phyloP scores from a whole-genome alignment of 1,140 invertebrate species.

The Bombus polaris region DNA sequence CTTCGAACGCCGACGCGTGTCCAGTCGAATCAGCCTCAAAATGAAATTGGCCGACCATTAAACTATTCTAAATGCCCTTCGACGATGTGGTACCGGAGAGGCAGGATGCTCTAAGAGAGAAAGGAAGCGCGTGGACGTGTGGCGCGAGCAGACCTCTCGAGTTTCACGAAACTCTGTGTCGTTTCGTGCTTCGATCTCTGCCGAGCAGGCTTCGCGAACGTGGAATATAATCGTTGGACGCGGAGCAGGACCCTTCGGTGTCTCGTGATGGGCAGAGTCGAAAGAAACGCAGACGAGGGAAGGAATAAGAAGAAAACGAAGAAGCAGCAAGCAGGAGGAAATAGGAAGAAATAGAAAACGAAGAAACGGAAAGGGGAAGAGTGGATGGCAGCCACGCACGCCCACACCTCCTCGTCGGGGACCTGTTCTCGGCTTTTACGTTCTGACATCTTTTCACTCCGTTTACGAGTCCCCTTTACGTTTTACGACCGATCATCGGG shows the following conservation, averaged over 20 bases:
- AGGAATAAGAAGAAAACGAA: not conserved
- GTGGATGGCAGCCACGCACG: slow-evolving; percentile 63
- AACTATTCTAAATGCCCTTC: slow-evolving; percentile 25
- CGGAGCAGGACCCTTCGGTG: too few species aligned
- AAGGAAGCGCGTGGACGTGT: not conserved
- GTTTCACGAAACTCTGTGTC: slow-evolving; percentile 21
- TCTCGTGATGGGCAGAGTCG: too few species aligned
- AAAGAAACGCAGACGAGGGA: not conserved
- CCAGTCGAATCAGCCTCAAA: slow-evolving; percentile 27
- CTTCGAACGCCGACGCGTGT: slow-evolving; percentile 27
- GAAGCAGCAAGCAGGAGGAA: not conserved
- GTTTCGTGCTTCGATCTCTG: not conserved
- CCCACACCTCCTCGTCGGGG: slow-evolving; percentile 70
- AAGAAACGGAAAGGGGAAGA: not conserved
- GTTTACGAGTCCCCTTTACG: slow-evolving; percentile 76
- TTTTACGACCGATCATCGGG: slow-evolving; percentile 78
- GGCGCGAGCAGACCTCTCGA: slow-evolving; percentile 10
- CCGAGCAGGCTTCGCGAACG: not conserved
- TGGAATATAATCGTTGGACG: not conserved
- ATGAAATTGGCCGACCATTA: slow-evolving; percentile 20
- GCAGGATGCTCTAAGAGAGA: not conserved
- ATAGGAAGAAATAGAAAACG: slow-evolving; percentile 12
- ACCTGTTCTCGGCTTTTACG: slow-evolving; percentile 74
- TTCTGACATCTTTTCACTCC: slow-evolving; percentile 71
- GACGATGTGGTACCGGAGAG: not conserved